phyloP scores from a whole-genome alignment of 64 coral and sea anemone species.

The Platygyra sinensis region DNA sequence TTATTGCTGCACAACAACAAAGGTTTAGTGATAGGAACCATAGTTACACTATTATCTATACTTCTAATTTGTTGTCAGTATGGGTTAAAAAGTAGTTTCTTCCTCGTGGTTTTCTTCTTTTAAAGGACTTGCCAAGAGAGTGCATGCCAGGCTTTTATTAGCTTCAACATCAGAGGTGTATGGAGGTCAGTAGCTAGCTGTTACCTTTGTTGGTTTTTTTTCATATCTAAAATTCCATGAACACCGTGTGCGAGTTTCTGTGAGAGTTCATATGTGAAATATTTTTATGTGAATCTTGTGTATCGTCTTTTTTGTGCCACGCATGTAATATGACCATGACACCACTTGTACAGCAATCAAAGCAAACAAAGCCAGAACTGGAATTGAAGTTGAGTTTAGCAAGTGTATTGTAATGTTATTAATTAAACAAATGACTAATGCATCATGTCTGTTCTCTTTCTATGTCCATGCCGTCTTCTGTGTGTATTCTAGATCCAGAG shows the following conservation, averaged over 20 bases:
- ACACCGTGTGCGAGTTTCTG: neutral
- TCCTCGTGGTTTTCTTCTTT: neutral
- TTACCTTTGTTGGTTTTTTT: neutral
- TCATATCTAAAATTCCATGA: neutral
- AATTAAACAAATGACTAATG: neutral
- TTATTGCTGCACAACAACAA: neutral
- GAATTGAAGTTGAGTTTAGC: too few species aligned
- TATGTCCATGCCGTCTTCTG: neutral
- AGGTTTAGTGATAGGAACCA: neutral
- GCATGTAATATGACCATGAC: too few species aligned
- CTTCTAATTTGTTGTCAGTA: too few species aligned
- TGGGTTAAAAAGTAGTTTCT: too few species aligned
- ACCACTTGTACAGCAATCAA: too few species aligned
- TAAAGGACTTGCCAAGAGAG: conserved; percentile 90
- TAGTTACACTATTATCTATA: too few species aligned
- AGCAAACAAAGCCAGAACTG: too few species aligned
- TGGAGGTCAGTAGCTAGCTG: conserved; percentile 51
- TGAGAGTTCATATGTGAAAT: too few species aligned
- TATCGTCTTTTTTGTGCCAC: too few species aligned
- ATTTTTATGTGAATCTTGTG: too few species aligned
- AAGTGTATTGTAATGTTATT: neutral
- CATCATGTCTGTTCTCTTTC: conserved; percentile 6
- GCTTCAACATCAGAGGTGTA: conserved; percentile 97
- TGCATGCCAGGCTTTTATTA: conserved; percentile 87
- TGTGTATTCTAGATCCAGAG: conserved; percentile 72